These are phyloP conservation scores for Sesia bembeciformis DNA, from an alignment of 2,888 invertebrate species.

Conservation along the genomic window DNA sequence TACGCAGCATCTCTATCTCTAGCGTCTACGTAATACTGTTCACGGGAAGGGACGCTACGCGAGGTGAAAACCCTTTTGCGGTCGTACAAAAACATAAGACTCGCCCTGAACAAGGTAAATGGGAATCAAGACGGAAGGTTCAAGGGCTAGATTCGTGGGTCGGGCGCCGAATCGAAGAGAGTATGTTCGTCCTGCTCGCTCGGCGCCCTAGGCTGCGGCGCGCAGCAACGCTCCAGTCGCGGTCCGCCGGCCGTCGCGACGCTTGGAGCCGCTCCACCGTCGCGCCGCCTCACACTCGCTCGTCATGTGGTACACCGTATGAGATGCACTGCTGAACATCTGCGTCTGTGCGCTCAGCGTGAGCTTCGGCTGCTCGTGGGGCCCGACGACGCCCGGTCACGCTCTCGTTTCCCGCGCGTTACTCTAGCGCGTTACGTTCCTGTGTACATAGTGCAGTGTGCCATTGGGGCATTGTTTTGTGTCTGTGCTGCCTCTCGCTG, in stretches of 20 bases:
- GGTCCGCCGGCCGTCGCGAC: conserved; percentile 73
- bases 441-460: conserved; percentile 39
- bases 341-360: conserved; percentile 22
- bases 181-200: conserved; percentile 66
- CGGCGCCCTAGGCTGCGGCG: conserved; percentile 66
- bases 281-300: conserved; percentile 55
- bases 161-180: conserved; percentile 30
- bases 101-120: conserved; percentile 47
- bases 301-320: conserved; percentile 36
- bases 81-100: conserved; percentile 56
- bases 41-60: conserved; percentile 43
- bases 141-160: conserved; percentile 64
- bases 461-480: conserved; percentile 48
- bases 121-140: conserved; percentile 54
- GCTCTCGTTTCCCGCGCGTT: conserved; percentile 11
- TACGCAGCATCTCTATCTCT: conserved; percentile 67
- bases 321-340: conserved; percentile 53
- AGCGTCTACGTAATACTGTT: conserved; percentile 50
- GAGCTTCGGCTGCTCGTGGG: conserved; percentile 15
- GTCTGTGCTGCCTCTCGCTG: conserved; percentile 10
- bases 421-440: conserved; percentile 17
- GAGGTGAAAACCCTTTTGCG: conserved; percentile 68
- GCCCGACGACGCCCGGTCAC: conserved; percentile 10
- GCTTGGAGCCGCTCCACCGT: conserved; percentile 64
- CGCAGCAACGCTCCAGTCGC: conserved; percentile 70